Evolutionary conservation across 1,140 invertebrate genomes (phyloP).

Genomic region (Meloidogyne chitwoodi): DNA sequence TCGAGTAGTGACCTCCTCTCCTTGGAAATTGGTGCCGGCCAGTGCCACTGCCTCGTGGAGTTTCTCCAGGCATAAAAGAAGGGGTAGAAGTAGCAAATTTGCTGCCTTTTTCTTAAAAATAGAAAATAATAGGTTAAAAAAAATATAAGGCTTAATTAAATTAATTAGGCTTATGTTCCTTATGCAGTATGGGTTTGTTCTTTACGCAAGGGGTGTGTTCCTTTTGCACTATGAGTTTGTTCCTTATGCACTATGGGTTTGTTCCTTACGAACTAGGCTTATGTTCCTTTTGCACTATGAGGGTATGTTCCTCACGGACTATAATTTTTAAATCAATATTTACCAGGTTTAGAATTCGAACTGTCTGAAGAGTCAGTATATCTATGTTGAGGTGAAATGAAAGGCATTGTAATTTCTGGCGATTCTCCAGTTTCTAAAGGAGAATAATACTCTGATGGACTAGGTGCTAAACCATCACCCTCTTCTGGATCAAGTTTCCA

Average conservation of each 20-base stretch:
- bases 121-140: too few relatives aligned
- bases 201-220: too few relatives aligned
- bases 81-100: not conserved
- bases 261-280: too few relatives aligned
- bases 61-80: not conserved
- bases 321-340: not conserved
- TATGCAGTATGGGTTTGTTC: too few relatives aligned
- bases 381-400: not conserved
- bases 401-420: not conserved
- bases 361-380: not conserved
- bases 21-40: not conserved
- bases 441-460: not conserved
- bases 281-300: too few relatives aligned
- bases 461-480: not conserved
- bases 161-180: too few relatives aligned
- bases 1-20: not conserved
- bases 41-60: not conserved
- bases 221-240: too few relatives aligned
- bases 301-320: too few relatives aligned
- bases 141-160: too few relatives aligned
- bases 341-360: not conserved
- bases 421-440: not conserved
- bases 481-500: not conserved
- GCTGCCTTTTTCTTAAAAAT: not conserved
- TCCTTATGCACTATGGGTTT: too few relatives aligned